phyloP scores from a whole-genome alignment of 2,797 vertebrate genomes.

The Trachurus trachurus region DNA sequence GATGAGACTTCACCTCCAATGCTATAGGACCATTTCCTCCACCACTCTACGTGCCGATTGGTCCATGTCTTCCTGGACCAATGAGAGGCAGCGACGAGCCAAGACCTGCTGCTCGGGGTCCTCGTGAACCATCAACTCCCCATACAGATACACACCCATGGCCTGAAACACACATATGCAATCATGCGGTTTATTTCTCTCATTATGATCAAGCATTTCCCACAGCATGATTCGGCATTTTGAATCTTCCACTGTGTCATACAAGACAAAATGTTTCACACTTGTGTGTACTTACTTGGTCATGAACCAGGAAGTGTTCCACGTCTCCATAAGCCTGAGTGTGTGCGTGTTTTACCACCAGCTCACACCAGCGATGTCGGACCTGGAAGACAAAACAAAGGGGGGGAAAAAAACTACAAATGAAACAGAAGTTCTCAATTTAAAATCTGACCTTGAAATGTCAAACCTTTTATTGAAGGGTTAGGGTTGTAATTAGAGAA shows the following conservation, averaged over 20 bases:
- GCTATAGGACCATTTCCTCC: conserved; percentile 94
- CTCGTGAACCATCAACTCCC: conserved; percentile 97
- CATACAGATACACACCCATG: conserved; percentile 97
- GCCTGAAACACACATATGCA: conserved; percentile 85
- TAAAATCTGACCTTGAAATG: neutral
- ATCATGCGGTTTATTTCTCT: neutral
- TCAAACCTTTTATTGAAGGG: neutral
- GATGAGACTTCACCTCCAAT: conserved; percentile 56
- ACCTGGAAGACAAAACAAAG: conserved; percentile 82
- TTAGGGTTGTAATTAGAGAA: neutral
- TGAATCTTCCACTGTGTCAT: neutral
- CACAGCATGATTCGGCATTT: neutral
- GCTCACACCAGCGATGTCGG: conserved; percentile 97
- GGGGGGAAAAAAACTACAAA: neutral
- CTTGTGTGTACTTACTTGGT: conserved; percentile 87
- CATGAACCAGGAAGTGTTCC: conserved; percentile 90
- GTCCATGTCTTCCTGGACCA: conserved; percentile 91
- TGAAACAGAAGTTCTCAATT: neutral
- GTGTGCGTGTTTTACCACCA: conserved; percentile 91
- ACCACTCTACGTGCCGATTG: conserved; percentile 89
- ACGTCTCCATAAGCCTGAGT: conserved; percentile 88
- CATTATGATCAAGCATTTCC: neutral
- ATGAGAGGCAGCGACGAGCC: conserved; percentile 89
- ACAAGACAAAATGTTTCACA: neutral
- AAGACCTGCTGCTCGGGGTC: conserved; percentile 91